phyloP scores from a whole-genome alignment of 1,140 invertebrate species.

The Listronotus bonariensis region DNA sequence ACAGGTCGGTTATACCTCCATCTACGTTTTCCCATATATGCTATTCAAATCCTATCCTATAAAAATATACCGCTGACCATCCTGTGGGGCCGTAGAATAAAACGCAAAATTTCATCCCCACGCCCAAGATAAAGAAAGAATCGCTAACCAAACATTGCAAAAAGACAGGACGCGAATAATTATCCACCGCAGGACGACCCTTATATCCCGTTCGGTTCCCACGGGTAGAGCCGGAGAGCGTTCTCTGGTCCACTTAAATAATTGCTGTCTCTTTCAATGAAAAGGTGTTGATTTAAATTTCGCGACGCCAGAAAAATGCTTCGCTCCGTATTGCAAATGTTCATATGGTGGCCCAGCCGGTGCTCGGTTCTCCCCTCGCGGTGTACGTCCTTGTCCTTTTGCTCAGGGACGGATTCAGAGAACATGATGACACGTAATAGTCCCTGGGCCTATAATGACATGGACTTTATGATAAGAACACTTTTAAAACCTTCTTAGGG shows the following conservation, averaged over 20 bases:
- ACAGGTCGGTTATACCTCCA: too few relatives aligned
- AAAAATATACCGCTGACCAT: slow-evolving; percentile 4
- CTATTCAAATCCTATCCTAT: slow-evolving; percentile 1
- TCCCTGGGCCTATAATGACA: neutral
- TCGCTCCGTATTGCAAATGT: slow-evolving; percentile 42
- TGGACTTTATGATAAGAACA: too few relatives aligned
- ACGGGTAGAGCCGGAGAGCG: slow-evolving; percentile 22
- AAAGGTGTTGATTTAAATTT: slow-evolving; percentile 48
- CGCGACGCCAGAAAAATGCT: slow-evolving; percentile 43
- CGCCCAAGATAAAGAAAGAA: slow-evolving; percentile 27
- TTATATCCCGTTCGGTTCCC: slow-evolving; percentile 33
- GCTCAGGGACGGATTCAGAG: slow-evolving; percentile 6
- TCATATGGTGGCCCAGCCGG: slow-evolving; percentile 33
- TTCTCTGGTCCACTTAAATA: slow-evolving; percentile 26
- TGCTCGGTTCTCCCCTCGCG: slow-evolving; percentile 16
- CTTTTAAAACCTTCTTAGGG: too few relatives aligned
- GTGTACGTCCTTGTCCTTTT: slow-evolving; percentile 25
- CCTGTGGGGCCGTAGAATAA: slow-evolving; percentile 22
- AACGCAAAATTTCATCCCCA: slow-evolving; percentile 15
- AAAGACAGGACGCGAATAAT: slow-evolving; percentile 32
- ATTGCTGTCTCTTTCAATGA: slow-evolving; percentile 36
- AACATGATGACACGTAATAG: too few relatives aligned
- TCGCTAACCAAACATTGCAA: slow-evolving; percentile 30
- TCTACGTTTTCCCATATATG: too few relatives aligned
- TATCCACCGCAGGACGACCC: slow-evolving; percentile 30